Conservation (phyloP, 1,140 invertebrate genomes). For the Colletes latitarsis region DNA sequence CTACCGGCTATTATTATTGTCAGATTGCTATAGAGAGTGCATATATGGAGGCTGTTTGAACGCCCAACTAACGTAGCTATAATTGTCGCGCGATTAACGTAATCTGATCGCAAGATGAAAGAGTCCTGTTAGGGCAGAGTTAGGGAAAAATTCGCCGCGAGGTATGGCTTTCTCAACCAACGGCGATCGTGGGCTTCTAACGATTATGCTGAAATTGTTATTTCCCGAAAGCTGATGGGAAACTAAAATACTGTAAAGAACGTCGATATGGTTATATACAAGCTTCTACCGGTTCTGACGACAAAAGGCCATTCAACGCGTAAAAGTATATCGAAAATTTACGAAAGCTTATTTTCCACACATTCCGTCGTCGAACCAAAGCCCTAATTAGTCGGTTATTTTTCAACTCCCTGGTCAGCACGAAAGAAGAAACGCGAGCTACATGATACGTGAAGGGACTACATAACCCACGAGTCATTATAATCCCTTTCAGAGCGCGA, state of each 20-base stretch:
- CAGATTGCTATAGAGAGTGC: slow-evolving; percentile 19
- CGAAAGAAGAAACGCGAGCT: slow-evolving; percentile 28
- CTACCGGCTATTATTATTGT: slow-evolving; percentile 35
- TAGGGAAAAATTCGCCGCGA: not conserved
- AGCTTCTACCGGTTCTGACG: too few species aligned
- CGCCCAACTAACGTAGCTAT: slow-evolving; percentile 10
- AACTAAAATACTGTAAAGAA: not conserved
- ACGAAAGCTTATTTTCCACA: not conserved
- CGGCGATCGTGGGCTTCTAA: not conserved
- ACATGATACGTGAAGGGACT: slow-evolving; percentile 60
- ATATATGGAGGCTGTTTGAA: slow-evolving; percentile 10
- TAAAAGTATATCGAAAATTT: too few species aligned
- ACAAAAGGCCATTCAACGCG: too few species aligned
- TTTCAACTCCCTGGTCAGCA: not conserved
- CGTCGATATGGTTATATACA: too few species aligned
- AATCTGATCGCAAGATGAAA: not conserved
- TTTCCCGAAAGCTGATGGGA: not conserved
- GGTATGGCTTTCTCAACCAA: not conserved
- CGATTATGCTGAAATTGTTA: not conserved
- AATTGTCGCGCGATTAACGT: slow-evolving; percentile 36
- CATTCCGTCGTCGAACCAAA: not conserved
- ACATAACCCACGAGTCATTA: slow-evolving; percentile 63
- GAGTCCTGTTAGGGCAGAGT: not conserved
- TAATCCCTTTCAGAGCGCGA: slow-evolving; percentile 56
- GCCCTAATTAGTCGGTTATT: not conserved